Percentiles rank a stretch among this genome's conserved stretches.
phyloP scores from a whole-genome alignment of 2,888 invertebrate genomes.

The Cybosia mesomella region DNA sequence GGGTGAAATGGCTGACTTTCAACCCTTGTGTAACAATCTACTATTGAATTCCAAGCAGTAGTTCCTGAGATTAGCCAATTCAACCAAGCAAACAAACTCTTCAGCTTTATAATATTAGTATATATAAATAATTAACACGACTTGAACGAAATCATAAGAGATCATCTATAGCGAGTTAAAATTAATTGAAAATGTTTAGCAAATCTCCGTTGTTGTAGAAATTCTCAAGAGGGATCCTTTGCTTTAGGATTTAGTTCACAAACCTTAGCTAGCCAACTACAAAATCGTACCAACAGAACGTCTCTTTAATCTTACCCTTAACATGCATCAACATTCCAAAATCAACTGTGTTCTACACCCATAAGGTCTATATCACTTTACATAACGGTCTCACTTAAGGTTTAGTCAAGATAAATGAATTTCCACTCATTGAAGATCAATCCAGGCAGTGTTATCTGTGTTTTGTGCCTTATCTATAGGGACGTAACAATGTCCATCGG shows the following conservation, averaged over 20 bases:
- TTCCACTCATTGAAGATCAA: slow-evolving; percentile 85
- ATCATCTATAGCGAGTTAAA: background rate
- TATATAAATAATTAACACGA: background rate
- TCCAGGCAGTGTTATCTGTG: slow-evolving; percentile 80
- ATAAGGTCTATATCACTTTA: slow-evolving; percentile 48
- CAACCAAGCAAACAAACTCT: too few species aligned
- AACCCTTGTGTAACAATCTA: too few species aligned
- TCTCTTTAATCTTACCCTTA: slow-evolving; percentile 58
- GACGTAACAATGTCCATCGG: slow-evolving; percentile 67
- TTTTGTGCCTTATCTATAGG: slow-evolving; percentile 77
- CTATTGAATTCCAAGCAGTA: too few species aligned
- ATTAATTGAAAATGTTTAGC: background rate
- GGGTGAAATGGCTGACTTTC: too few species aligned
- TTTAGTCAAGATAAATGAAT: slow-evolving; percentile 83
- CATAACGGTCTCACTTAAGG: slow-evolving; percentile 42
- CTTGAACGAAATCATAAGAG: slow-evolving; percentile 2
- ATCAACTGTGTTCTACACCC: slow-evolving; percentile 23
- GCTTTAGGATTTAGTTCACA: background rate
- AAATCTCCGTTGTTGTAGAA: background rate
- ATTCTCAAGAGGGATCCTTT: slow-evolving; percentile 5
- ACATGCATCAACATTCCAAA: slow-evolving; percentile 36
- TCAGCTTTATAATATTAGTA: too few species aligned
- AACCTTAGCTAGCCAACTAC: slow-evolving; percentile 34
- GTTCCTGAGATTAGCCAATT: too few species aligned
- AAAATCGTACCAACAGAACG: slow-evolving; percentile 52